Base-by-base conservation (phyloP, 2,797 vertebrate genomes). In the Sebastes flavidus region DNA sequence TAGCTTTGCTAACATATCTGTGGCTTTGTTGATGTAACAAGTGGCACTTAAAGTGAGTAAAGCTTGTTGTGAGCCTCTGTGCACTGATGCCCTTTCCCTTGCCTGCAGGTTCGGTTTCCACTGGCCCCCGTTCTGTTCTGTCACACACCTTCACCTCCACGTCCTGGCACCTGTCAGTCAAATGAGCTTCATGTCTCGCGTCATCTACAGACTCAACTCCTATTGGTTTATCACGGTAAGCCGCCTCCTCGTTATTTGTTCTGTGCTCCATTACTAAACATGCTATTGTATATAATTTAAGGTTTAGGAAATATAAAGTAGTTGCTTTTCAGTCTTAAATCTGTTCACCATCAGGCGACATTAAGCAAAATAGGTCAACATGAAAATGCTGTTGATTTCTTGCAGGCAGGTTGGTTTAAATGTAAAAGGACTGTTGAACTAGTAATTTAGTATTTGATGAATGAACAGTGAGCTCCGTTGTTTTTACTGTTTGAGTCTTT, bases 211-310 rank as follows among this genome's bases (percentile, higher is more conserved):
- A 90, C 75, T 94, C 54, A 96, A 98, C 87, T 98, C 98, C 24
- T 98, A 97, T 87, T 99, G 99, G 99, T 99, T 99, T 84, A 94
- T 99, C 78, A 97, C 98, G 10, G 98, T 99, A 94, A 97, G 96
- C 82, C 4, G 7, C 12, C 11, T 52, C n/a, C 66, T 18, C 2
- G 16, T 65, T 54, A 38, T 49, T 34, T 63, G 4, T 9, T 7
- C 4, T 27, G 4, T 38, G 13, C 11, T 25, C 18, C 5, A 25
- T 0, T 13, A 24, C 1, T 6, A 27, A 55, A 72, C 22, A 18
- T 63, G 2, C 2, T 60, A 42, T n/a, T 65, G 6, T 46, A 16
- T 38, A 46, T 24, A 8, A 66, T 1, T 49, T 65, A 8, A 38
- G 1, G 25, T 20, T 75, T 7, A 10, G 11, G 7, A n/a, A 65